A percentile compares a stretch with the other conserved stretches of the same genome.
Conservation (phyloP, 2,888 invertebrate genomes). For the Protophormia terraenovae region DNA sequence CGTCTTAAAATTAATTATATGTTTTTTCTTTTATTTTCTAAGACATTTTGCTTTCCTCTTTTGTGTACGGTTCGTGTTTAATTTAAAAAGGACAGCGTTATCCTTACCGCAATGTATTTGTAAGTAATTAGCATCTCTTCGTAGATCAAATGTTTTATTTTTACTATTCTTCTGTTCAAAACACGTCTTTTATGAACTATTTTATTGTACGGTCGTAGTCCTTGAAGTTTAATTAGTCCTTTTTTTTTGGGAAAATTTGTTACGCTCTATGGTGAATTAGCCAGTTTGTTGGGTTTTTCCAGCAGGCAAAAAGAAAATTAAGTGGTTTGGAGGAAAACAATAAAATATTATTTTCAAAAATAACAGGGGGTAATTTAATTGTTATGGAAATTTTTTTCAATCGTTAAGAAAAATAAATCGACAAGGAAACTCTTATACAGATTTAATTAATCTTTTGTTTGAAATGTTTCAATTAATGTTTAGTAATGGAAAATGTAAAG, state of each 20-base stretch:
- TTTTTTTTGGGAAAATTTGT: background rate
- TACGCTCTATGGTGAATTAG: slow-evolving; percentile 33
- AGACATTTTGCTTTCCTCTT: background rate
- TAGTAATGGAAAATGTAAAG: no score
- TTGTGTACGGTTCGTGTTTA: background rate
- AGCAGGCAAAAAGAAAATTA: background rate
- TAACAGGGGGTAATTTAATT: background rate
- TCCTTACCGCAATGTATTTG: slow-evolving; percentile 52
- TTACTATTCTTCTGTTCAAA: background rate
- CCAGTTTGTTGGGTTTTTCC: slow-evolving; percentile 6
- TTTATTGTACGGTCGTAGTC: background rate
- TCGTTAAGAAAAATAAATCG: background rate
- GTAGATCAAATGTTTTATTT: background rate
- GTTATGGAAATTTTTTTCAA: background rate
- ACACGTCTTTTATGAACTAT: background rate
- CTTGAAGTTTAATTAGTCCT: slow-evolving; percentile 42
- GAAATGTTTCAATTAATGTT: background rate
- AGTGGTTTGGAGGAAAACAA: background rate
- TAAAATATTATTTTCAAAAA: background rate
- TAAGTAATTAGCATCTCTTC: slow-evolving; percentile 44
- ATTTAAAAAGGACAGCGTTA: slow-evolving; percentile 9
- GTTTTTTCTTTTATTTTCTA: no score
- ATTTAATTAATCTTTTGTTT: background rate
- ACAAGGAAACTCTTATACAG: background rate
- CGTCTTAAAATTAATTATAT: background rate